Percentiles rank a stretch among this genome's conserved stretches.
Conservation (phyloP, 2,888 invertebrate genomes). For the Gonocerus acuteangulatus region DNA sequence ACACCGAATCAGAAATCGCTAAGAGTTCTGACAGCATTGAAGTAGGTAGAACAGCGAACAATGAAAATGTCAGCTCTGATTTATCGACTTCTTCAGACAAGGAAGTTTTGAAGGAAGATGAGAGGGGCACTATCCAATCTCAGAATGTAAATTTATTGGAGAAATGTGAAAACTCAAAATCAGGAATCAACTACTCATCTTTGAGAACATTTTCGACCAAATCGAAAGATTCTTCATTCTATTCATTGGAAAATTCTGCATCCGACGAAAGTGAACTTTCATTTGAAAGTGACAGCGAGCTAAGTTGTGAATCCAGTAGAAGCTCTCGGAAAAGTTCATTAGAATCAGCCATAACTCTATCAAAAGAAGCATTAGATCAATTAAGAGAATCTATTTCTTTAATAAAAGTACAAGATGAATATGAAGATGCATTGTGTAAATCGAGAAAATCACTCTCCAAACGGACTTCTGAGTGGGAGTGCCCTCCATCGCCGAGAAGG, state of each 20-base stretch:
- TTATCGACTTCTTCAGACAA: conserved; percentile 14
- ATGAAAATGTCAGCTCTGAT: conserved; percentile 8
- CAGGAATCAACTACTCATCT: background rate
- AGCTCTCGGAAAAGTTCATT: conserved; percentile 10
- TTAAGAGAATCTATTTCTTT: conserved; percentile 9
- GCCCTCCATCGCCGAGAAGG: conserved; percentile 17
- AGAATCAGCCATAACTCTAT: conserved; percentile 2
- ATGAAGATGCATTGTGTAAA: conserved; percentile 15
- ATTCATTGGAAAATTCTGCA: conserved; percentile 15
- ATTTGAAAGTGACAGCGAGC: conserved; percentile 19
- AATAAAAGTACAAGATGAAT: conserved; percentile 14
- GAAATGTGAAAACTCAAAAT: conserved; percentile 1
- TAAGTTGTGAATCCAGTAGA: conserved; percentile 14
- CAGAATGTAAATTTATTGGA: background rate
- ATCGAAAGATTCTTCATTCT: conserved; percentile 15
- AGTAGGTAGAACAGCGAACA: conserved; percentile 11
- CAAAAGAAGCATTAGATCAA: conserved; percentile 9
- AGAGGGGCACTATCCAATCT: background rate
- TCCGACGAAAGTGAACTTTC: conserved; percentile 12
- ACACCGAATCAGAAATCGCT: conserved; percentile 21
- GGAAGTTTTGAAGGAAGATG: conserved; percentile 15
- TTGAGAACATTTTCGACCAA: conserved; percentile 2
- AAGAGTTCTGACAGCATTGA: conserved; percentile 18
- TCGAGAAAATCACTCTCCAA: conserved; percentile 9
- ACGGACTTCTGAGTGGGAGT: conserved; percentile 12